Evolutionary conservation across 2,113 vertebrate genomes (phyloP).

Genomic region (Callopanchax toddi): DNA sequence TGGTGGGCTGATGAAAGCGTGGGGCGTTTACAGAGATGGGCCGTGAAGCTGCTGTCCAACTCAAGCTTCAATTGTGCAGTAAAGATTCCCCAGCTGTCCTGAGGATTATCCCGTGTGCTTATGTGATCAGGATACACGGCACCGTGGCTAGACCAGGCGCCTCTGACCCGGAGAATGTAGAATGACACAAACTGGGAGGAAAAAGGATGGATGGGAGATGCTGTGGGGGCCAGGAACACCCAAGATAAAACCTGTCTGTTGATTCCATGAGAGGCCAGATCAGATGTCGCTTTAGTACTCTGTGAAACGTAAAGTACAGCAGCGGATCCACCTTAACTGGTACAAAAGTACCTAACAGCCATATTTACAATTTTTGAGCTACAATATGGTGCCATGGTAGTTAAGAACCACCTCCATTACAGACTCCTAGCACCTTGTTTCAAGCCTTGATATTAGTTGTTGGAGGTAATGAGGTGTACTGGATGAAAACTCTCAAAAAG

Average conservation of each 20-base stretch:
- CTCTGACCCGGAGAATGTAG: slow-evolving; percentile 72
- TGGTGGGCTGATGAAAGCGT: slow-evolving; percentile 60
- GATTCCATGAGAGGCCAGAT: neutral
- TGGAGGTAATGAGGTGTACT: no score
- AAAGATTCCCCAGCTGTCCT: slow-evolving; percentile 82
- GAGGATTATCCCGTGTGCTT: slow-evolving; percentile 78
- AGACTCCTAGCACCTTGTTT: no score
- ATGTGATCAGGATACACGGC: slow-evolving; percentile 82
- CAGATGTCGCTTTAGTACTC: neutral
- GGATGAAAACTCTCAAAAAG: no score
- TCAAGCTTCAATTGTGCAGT: slow-evolving; percentile 76
- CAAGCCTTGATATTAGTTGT: no score
- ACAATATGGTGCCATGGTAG: no score
- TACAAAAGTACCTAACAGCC: no score
- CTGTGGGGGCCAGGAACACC: slow-evolving; percentile 19
- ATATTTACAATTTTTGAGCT: no score
- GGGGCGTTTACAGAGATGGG: slow-evolving; percentile 58
- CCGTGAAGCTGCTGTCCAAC: slow-evolving; percentile 61
- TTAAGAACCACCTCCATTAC: no score
- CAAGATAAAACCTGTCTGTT: slow-evolving; percentile 9
- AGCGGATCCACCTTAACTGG: no score
- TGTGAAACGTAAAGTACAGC: no score
- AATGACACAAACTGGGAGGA: slow-evolving; percentile 57
- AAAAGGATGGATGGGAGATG: slow-evolving; percentile 50
- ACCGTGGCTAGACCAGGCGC: slow-evolving; percentile 76